Percentiles rank a stretch among this genome's conserved stretches.
Evolutionary conservation across 2,797 vertebrate species (phyloP).

Genomic region (Liasis olivaceus): DNA sequence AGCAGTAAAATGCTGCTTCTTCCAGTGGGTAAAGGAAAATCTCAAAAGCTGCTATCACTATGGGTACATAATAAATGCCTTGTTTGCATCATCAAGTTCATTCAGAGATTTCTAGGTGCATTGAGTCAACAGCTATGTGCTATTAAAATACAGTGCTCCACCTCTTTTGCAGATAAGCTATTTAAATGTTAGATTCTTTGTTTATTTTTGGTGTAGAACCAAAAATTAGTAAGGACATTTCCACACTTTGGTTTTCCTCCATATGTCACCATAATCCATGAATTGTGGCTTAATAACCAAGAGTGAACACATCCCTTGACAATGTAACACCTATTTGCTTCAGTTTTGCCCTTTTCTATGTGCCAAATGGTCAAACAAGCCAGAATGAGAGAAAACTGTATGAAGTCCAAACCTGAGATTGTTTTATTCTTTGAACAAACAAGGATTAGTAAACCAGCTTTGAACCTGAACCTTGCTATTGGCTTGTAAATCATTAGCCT

Average conservation of each 20-base stretch:
- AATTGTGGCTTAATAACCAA: not conserved
- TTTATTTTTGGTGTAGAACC: not conserved
- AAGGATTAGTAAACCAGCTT: not conserved
- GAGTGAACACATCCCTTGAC: not conserved
- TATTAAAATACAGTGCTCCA: not conserved
- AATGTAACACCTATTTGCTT: not conserved
- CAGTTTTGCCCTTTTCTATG: not conserved
- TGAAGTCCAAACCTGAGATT: not conserved
- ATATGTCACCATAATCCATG: not conserved
- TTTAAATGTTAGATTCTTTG: not conserved
- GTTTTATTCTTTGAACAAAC: not conserved
- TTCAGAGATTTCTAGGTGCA: not conserved
- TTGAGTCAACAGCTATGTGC: not conserved
- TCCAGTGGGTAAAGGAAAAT: not conserved
- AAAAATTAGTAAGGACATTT: not conserved
- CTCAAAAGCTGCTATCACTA: not conserved
- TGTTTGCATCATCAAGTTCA: slow-evolving; percentile 23
- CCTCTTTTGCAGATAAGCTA: not conserved
- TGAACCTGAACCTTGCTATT: not conserved
- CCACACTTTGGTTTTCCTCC: not conserved
- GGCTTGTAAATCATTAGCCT: not conserved
- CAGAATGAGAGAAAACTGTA: not conserved
- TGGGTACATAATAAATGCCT: slow-evolving; percentile 37
- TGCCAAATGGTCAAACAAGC: not conserved
- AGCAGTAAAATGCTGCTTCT: slow-evolving; percentile 10